Evolutionary conservation across 2,888 invertebrate genomes (phyloP), one percentile per base, ranked within the genome.

Genomic region (Xanthorhoe designata): DNA sequence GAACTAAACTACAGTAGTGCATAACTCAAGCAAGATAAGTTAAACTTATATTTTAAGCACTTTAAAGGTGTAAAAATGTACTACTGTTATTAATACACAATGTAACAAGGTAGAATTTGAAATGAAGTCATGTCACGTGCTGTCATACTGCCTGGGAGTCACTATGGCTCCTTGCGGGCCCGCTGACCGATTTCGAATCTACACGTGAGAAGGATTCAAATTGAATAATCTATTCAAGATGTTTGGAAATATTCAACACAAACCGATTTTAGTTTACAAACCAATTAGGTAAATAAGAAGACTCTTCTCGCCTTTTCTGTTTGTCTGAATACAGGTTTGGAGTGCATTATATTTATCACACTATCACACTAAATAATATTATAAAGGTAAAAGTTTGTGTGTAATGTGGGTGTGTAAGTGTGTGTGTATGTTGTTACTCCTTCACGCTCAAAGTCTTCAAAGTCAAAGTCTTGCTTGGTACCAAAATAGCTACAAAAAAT

Each of bases 191-290:
- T 82, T 88, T 84, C 78, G 78, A 82, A 78, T 80, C 75, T 80
- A 81, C 86, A 82, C 86, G 87, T 86, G 87, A 87, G 84, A 86
- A 80, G 86, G 84, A 82, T 88, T 82, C 80, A 80, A 87, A 91
- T 88, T 80, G 84, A 82, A 86, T 86, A 86, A 89, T 90, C 88
- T 87, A 89, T 89, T 86, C 79, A 74, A 77, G 77, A 84, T 78
- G 70, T 56, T 69, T 71, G 17, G 64, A 65, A 70, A 66, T 71
- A 66, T 70, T 64, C 50, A 52, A 62, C 64, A 56, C 53, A 47
- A 70, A 45, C 49, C 61, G 51, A 68, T 38, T 69, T 59, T 53
- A 55, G 64, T 61, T 67, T 67, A 61, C 50, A 57, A 72, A 65
- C 72, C 68, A 74, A 74, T 74, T 70, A 72, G 58, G 56, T 68